These are phyloP conservation scores for Furcifer pardalis DNA, from an alignment of 2,797 vertebrate genomes.

Conservation along the genomic window DNA sequence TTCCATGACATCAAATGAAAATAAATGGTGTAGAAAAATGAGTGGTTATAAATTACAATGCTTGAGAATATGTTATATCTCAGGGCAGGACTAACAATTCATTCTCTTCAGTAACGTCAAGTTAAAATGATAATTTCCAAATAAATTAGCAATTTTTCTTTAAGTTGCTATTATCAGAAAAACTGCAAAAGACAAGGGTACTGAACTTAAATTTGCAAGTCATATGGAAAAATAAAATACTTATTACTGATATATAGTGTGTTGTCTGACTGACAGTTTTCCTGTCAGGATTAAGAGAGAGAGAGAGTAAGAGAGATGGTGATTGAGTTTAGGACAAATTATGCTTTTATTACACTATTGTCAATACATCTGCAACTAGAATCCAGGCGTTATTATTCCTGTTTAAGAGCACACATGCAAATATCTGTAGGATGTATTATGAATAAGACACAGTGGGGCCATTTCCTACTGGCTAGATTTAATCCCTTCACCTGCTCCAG, in stretches of 20 bases:
- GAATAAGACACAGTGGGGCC: too few species aligned
- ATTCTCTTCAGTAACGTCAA: neutral
- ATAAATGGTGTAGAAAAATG: neutral
- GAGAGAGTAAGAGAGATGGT: too few species aligned
- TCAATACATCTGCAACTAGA: neutral
- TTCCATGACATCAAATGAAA: neutral
- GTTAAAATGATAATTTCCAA: neutral
- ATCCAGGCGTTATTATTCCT: neutral
- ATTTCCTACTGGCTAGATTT: too few species aligned
- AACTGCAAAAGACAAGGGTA: neutral
- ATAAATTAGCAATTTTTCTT: conserved; percentile 2
- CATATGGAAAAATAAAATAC: neutral
- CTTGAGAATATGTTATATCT: neutral
- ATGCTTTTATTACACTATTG: neutral
- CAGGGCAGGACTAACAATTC: neutral
- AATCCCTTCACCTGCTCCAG: too few species aligned
- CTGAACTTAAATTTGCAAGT: neutral
- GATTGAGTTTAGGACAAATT: neutral
- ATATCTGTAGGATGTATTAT: too few species aligned
- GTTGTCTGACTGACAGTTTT: neutral
- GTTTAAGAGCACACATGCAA: neutral
- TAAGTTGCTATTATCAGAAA: neutral
- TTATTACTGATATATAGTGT: too few species aligned
- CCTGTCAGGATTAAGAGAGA: neutral
- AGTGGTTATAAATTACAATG: neutral